Percentiles rank a stretch among this genome's conserved stretches.
phyloP scores from a whole-genome alignment of 1,140 invertebrate genomes.

The Diorhabda elongata region DNA sequence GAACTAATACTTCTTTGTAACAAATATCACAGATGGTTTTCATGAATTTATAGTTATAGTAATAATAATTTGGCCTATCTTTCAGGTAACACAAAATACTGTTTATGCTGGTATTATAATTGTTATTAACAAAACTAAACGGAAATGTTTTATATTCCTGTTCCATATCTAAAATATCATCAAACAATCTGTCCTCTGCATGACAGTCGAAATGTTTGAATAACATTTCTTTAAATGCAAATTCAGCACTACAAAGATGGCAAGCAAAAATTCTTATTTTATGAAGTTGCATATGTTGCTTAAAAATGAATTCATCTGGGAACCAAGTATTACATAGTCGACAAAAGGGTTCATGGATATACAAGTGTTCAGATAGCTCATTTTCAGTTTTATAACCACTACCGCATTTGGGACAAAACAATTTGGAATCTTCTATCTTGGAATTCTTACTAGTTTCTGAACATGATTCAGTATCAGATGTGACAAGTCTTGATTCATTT shows the following conservation, averaged over 20 bases:
- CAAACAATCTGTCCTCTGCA: slow-evolving; percentile 25
- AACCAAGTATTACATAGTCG: slow-evolving; percentile 30
- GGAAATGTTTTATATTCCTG: slow-evolving; percentile 22
- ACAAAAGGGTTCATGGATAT: slow-evolving; percentile 29
- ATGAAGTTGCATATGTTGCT: slow-evolving; percentile 27
- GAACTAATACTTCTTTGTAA: slow-evolving; percentile 18
- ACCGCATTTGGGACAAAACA: slow-evolving; percentile 30
- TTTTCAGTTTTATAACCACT: slow-evolving; percentile 28
- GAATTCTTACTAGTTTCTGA: slow-evolving; percentile 24
- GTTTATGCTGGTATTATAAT: slow-evolving; percentile 25
- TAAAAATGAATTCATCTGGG: slow-evolving; percentile 23
- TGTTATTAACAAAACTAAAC: slow-evolving; percentile 14
- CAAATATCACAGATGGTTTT: slow-evolving; percentile 28
- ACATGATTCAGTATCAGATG: slow-evolving; percentile 31
- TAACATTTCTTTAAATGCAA: slow-evolving; percentile 23
- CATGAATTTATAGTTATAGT: slow-evolving; percentile 4
- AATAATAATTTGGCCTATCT: slow-evolving; percentile 18
- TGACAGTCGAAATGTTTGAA: slow-evolving; percentile 26
- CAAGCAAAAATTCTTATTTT: slow-evolving; percentile 27
- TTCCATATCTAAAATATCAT: slow-evolving; percentile 31
- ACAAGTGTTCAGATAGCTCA: slow-evolving; percentile 24
- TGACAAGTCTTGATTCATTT: slow-evolving; percentile 21
- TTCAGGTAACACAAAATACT: slow-evolving; percentile 24
- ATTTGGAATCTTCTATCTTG: slow-evolving; percentile 20
- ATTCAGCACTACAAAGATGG: slow-evolving; percentile 26